These are phyloP conservation scores for Cephus nigrinus DNA, from an alignment of 2,888 invertebrate species.

Conservation along the genomic window DNA sequence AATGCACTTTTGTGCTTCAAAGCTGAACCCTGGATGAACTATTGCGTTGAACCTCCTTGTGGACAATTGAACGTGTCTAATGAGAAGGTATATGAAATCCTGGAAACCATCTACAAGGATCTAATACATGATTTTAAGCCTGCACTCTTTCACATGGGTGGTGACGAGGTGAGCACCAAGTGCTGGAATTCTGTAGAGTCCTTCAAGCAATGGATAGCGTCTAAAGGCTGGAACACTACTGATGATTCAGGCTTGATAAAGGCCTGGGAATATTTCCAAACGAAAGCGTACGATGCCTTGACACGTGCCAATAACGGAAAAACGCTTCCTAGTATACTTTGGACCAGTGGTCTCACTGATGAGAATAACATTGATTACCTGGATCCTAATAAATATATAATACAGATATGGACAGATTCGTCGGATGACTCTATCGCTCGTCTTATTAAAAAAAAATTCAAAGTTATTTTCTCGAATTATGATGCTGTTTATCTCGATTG, in stretches of 20 bases:
- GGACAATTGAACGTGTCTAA: constrained; percentile 84
- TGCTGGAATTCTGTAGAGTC: constrained; percentile 83
- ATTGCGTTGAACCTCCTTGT: constrained; percentile 86
- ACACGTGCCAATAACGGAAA: constrained; percentile 69
- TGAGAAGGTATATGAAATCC: constrained; percentile 75
- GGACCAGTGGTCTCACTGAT: constrained; percentile 85
- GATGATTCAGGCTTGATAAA: constrained; percentile 59
- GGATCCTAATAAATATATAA: constrained; percentile 80
- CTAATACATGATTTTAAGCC: constrained; percentile 78
- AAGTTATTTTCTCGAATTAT: constrained; percentile 86
- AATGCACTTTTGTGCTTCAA: constrained; percentile 61
- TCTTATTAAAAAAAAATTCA: constrained; percentile 78
- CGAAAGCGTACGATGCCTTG: constrained; percentile 72
- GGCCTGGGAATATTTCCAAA: constrained; percentile 73
- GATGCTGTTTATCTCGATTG: constrained; percentile 90
- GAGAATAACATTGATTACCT: constrained; percentile 75
- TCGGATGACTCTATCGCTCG: constrained; percentile 74
- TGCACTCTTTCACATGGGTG: constrained; percentile 90
- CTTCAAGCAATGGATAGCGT: constrained; percentile 77
- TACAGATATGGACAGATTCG: constrained; percentile 85
- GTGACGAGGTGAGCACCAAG: constrained; percentile 78
- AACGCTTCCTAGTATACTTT: constrained; percentile 76
- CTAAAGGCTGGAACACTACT: constrained; percentile 72
- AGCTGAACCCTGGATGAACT: constrained; percentile 79
- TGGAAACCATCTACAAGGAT: constrained; percentile 80